A percentile compares a stretch with the other conserved stretches of the same genome.
phyloP scores from a whole-genome alignment of 2,888 invertebrate species.

The Coenonympha glycerion region DNA sequence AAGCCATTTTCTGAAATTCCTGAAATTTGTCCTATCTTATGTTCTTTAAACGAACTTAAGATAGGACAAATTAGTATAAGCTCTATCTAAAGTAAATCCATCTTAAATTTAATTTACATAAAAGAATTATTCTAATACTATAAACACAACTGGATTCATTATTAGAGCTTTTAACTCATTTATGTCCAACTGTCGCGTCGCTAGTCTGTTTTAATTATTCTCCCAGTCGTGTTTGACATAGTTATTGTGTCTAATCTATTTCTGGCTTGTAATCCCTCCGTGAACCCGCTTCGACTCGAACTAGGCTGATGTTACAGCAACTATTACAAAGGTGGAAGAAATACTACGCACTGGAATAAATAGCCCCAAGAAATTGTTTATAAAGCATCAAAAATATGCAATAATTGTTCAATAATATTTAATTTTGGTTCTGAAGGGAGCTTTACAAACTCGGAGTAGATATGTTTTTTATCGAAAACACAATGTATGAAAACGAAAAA shows the following conservation, averaged over 20 bases:
- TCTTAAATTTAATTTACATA: too few species aligned
- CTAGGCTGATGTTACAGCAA: constrained; percentile 8
- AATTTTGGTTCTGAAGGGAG: too few species aligned
- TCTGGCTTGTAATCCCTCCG: constrained; percentile 4
- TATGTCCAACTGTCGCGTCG: not conserved
- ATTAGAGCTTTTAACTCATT: constrained; percentile 3
- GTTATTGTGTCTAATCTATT: constrained; percentile 13
- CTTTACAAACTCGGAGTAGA: too few species aligned
- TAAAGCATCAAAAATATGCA: not conserved
- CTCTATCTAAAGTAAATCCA: too few species aligned
- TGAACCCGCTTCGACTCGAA: constrained; percentile 3
- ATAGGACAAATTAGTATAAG: too few species aligned
- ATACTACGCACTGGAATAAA: constrained; percentile 2
- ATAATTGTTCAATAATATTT: not conserved
- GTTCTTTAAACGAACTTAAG: too few species aligned
- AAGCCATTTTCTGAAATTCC: too few species aligned
- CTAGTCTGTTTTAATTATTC: constrained; percentile 6
- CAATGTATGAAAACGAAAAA: too few species aligned
- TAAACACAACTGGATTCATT: not conserved
- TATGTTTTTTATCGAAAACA: too few species aligned
- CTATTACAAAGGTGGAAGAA: constrained; percentile 6
- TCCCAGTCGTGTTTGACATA: constrained; percentile 11
- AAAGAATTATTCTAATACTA: too few species aligned
- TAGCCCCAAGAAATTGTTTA: not conserved
- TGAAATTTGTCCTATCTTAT: too few species aligned